Conservation (phyloP, 2,113 vertebrate genomes). For the Laticauda laticaudata region DNA sequence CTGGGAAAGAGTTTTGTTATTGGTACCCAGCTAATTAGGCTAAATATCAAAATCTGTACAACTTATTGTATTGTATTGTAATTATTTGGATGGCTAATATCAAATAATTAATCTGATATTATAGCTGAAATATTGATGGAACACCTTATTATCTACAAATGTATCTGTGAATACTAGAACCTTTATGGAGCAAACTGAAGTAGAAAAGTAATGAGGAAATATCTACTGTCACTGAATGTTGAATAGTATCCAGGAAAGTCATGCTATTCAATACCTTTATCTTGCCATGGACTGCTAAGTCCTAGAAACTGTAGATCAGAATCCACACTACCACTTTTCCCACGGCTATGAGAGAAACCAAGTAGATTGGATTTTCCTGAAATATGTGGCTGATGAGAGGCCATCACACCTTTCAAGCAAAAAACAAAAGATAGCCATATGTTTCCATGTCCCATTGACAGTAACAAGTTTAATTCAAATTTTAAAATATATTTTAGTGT, state of each 20-base stretch:
- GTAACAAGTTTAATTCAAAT: neutral
- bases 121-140: neutral
- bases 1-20: neutral
- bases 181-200: neutral
- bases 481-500: neutral
- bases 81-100: neutral
- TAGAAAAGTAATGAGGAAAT: neutral
- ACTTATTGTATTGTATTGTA: neutral
- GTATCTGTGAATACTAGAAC: neutral
- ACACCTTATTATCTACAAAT: neutral
- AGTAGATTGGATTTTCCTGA: slow-evolving; percentile 65
- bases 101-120: no score
- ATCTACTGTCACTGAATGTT: neutral
- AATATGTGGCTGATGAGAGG: slow-evolving; percentile 68
- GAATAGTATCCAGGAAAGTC: neutral
- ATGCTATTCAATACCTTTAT: slow-evolving; percentile 72
- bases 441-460: neutral
- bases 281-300: slow-evolving; percentile 62
- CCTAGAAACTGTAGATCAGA: slow-evolving; percentile 79
- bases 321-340: slow-evolving; percentile 82
- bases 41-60: neutral
- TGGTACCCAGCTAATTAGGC: no score
- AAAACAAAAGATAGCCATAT: neutral
- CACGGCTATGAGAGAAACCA: slow-evolving; percentile 55
- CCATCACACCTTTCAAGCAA: slow-evolving; percentile 59